Evolutionary conservation across 2,888 invertebrate genomes (phyloP).

Genomic region (Ormyrus nitidulus): DNA sequence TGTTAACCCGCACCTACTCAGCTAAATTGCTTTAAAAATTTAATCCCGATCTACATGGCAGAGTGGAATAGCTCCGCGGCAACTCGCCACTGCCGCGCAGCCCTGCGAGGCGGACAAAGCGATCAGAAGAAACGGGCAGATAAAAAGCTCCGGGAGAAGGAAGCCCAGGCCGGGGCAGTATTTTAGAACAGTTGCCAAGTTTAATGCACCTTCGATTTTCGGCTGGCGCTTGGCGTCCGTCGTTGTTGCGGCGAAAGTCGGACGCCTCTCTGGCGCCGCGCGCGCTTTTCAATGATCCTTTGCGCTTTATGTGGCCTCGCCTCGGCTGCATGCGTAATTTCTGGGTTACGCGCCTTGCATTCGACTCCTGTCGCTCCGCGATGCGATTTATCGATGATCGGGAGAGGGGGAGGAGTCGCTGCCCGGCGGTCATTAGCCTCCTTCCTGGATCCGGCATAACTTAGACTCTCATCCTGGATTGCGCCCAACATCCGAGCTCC

Average conservation of each 20-base stretch:
- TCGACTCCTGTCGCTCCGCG: neutral
- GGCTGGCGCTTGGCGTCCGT: constrained; percentile 39
- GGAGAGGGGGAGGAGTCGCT: constrained; percentile 16
- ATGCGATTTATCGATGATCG: constrained; percentile 40
- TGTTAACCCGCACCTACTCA: no score
- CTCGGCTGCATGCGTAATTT: neutral
- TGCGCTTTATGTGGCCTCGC: neutral
- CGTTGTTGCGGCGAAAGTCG: constrained; percentile 55
- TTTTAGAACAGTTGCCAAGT: constrained; percentile 66
- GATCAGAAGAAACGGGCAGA: constrained; percentile 18
- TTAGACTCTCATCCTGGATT: constrained; percentile 58
- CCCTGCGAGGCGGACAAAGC: neutral
- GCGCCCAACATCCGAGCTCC: constrained; percentile 57
- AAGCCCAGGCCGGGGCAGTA: constrained; percentile 56
- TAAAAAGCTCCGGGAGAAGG: constrained; percentile 49
- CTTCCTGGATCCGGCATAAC: constrained; percentile 51
- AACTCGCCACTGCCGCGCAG: no score
- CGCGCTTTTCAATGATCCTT: constrained; percentile 18
- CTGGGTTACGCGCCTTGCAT: neutral
- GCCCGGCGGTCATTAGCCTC: constrained; percentile 59
- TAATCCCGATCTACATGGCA: no score
- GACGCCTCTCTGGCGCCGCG: constrained; percentile 70
- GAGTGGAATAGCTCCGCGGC: no score
- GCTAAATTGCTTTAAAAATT: no score
- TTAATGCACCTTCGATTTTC: constrained; percentile 67